Evolutionary conservation across 2,888 invertebrate species (phyloP).

Genomic region (Cremastinae sp.): DNA sequence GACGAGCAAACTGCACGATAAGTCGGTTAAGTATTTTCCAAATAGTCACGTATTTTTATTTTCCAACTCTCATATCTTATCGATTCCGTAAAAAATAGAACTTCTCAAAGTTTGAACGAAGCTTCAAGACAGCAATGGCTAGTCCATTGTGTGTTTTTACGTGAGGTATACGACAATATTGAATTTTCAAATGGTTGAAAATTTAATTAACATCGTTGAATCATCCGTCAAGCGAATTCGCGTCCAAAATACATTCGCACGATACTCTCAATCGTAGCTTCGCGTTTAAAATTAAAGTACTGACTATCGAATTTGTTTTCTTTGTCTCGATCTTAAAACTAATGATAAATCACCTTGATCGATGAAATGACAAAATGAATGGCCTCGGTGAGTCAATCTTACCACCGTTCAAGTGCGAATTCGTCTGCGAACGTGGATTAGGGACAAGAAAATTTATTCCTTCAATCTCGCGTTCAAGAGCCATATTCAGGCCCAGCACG

Average conservation of each 20-base stretch:
- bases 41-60: conserved; percentile 36
- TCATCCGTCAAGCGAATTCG: too few relatives aligned
- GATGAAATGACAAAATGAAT: conserved; percentile 37
- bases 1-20: conserved; percentile 55
- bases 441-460: conserved; percentile 23
- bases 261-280: neutral
- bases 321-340: conserved; percentile 49
- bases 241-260: neutral
- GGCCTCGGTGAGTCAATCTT: conserved; percentile 11
- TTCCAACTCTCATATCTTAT: conserved; percentile 18
- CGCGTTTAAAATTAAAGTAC: conserved; percentile 29
- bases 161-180: conserved; percentile 7
- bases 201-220: neutral
- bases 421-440: conserved; percentile 18
- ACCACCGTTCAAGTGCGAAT: conserved; percentile 32
- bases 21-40: conserved; percentile 36
- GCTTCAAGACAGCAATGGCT: conserved; percentile 26
- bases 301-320: conserved; percentile 20
- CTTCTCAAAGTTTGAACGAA: conserved; percentile 33
- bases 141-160: conserved; percentile 5
- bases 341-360: conserved; percentile 39
- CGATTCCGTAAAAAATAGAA: conserved; percentile 55
- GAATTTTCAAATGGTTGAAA: neutral
- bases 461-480: conserved; percentile 31
- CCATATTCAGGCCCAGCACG: conserved; percentile 28